These are phyloP conservation scores for Phylloscopus trochiloides DNA, from an alignment of 2,113 vertebrate genomes.

Conservation along the genomic window DNA sequence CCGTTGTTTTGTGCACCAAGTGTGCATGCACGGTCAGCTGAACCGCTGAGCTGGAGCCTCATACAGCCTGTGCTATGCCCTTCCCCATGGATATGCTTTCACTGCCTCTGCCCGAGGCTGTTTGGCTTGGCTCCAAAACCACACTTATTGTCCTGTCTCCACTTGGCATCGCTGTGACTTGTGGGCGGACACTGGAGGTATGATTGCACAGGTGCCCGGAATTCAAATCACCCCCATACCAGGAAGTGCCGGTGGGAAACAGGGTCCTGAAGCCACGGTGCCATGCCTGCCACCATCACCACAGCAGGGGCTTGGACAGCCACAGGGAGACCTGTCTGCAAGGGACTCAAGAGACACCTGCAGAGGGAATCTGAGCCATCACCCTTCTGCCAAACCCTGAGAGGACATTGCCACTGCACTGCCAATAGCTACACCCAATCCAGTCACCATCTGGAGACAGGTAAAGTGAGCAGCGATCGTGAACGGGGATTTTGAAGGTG, in stretches of 20 bases:
- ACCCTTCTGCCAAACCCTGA: not conserved
- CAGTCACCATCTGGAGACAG: not conserved
- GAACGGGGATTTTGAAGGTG: not conserved
- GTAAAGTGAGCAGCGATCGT: not conserved
- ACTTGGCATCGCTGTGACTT: not conserved
- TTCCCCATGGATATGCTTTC: not conserved
- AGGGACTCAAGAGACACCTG: not conserved
- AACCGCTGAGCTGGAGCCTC: not conserved
- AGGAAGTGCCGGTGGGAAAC: not conserved
- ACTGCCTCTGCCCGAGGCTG: not conserved
- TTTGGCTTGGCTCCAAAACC: not conserved
- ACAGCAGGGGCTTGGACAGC: not conserved
- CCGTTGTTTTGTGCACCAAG: no score
- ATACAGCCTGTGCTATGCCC: no score
- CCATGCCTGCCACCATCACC: rapidly evolving
- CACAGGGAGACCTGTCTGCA: not conserved
- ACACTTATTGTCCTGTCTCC: not conserved
- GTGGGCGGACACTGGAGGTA: rapidly evolving
- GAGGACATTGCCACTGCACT: not conserved
- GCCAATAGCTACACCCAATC: not conserved
- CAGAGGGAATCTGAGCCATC: not conserved
- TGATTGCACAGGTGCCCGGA: no score
- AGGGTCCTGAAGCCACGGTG: rapidly evolving
- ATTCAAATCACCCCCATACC: not conserved
- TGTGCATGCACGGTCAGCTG: no score